Conservation (phyloP, 2,797 vertebrate species). For the Peromyscus aztecus region DNA sequence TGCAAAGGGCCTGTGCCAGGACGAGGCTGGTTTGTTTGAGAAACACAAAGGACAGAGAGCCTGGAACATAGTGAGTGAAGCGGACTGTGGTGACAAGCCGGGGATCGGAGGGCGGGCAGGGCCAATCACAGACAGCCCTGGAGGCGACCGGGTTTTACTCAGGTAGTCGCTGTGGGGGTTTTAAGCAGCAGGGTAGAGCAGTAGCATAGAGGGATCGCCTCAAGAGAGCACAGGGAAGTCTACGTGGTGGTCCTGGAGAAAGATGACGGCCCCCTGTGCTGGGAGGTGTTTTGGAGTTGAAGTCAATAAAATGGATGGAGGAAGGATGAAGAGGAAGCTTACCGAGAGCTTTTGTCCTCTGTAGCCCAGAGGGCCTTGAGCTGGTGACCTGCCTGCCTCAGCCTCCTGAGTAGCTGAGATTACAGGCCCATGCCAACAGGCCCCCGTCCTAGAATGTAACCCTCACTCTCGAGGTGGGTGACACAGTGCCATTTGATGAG, state of each 20-base stretch:
- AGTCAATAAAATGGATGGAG: not conserved
- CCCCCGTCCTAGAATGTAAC: not conserved
- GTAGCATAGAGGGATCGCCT: not conserved
- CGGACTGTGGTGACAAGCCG: not conserved
- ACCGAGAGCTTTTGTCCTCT: not conserved
- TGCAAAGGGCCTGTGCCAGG: not conserved
- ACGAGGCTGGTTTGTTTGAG: not conserved
- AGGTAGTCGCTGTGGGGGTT: not conserved
- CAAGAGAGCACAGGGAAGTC: not conserved
- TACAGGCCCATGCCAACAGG: not conserved
- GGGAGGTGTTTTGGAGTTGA: not conserved
- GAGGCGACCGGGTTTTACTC: not conserved
- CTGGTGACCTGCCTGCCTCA: not conserved
- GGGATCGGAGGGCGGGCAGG: not conserved
- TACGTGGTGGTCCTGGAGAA: fast-evolving
- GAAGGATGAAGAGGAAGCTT: not conserved
- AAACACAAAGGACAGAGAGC: not conserved
- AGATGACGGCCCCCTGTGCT: not conserved
- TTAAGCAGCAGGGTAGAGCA: not conserved
- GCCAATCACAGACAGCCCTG: not conserved
- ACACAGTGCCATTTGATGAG: not conserved
- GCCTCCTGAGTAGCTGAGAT: not conserved
- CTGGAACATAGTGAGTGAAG: not conserved
- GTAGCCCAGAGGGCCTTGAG: not conserved
- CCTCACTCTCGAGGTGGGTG: not conserved